phyloP scores from a whole-genome alignment of 2,888 invertebrate species.

The Dermolepida albohirtum region DNA sequence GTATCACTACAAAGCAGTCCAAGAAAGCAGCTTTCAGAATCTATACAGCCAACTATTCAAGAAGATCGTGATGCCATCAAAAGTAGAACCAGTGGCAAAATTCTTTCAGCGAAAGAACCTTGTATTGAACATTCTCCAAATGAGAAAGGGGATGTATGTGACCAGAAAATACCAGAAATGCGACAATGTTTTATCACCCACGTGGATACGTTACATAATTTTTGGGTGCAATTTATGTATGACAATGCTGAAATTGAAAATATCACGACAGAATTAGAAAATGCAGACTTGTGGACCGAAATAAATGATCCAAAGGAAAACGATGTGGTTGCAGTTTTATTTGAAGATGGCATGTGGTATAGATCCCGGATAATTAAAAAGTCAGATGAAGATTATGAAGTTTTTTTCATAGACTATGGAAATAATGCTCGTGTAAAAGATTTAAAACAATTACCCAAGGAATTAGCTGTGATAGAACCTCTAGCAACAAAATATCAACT shows the following conservation, averaged over 20 bases:
- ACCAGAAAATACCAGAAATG: conserved; percentile 65
- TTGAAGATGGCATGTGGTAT: conserved; percentile 72
- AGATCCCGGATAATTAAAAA: conserved; percentile 69
- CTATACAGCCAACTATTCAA: not conserved
- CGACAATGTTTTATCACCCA: conserved; percentile 72
- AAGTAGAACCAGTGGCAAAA: conserved; percentile 64
- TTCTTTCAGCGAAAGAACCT: conserved; percentile 75
- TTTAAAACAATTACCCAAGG: conserved; percentile 68
- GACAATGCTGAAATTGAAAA: conserved; percentile 69
- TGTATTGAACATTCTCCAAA: conserved; percentile 73
- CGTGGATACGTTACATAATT: conserved; percentile 75
- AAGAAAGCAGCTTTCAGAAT: conserved; percentile 41
- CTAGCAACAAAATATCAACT: conserved; percentile 70
- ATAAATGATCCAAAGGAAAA: conserved; percentile 68
- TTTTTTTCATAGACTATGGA: conserved; percentile 74
- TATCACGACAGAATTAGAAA: conserved; percentile 72
- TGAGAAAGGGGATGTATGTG: conserved; percentile 73
- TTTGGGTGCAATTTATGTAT: conserved; percentile 75
- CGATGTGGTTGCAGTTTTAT: conserved; percentile 67
- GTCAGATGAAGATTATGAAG: conserved; percentile 67
- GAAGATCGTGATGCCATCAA: not conserved
- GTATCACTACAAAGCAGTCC: conserved; percentile 50
- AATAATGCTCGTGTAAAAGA: conserved; percentile 69
- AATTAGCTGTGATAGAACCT: conserved; percentile 64
- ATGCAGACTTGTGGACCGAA: conserved; percentile 55